Conservation (phyloP, 2,113 vertebrate genomes). For the Bubo bubo region DNA sequence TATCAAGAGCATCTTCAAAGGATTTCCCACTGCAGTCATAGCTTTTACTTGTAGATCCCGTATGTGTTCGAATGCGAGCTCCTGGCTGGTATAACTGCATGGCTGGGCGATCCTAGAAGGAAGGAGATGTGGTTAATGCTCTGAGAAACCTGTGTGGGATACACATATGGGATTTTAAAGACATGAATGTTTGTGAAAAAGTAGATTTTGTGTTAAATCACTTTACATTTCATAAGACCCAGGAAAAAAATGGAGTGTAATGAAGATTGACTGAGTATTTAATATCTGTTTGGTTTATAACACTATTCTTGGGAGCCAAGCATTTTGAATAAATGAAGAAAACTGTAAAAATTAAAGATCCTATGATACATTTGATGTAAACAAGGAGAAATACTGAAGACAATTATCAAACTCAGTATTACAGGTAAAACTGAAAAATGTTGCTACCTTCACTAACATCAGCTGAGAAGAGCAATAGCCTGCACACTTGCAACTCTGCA, state of each 20-base stretch:
- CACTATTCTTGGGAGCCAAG: conserved; percentile 41
- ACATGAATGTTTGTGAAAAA: not conserved
- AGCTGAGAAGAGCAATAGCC: not conserved
- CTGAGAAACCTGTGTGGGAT: not conserved
- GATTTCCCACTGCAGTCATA: conserved; percentile 78
- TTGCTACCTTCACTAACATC: not conserved
- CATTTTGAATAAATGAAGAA: not conserved
- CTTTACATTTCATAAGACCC: not conserved
- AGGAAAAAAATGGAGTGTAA: not conserved
- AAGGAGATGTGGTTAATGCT: conserved; percentile 34
- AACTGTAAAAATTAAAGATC: not conserved
- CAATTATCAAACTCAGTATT: not conserved
- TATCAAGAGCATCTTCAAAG: conserved; percentile 76
- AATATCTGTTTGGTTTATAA: not conserved
- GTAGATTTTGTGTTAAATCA: not conserved
- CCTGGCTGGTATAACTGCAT: conserved; percentile 94
- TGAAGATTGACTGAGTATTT: not conserved
- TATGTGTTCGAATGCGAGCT: conserved; percentile 81
- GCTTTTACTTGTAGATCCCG: conserved; percentile 79
- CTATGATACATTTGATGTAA: not conserved
- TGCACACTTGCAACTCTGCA: not conserved
- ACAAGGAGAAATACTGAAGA: not conserved
- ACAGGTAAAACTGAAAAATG: not conserved
- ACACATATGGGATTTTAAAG: not conserved
- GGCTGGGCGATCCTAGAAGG: conserved; percentile 86